Evolutionary conservation across 2,797 vertebrate species (phyloP).

Genomic region (Arnoldichthys spilopterus): DNA sequence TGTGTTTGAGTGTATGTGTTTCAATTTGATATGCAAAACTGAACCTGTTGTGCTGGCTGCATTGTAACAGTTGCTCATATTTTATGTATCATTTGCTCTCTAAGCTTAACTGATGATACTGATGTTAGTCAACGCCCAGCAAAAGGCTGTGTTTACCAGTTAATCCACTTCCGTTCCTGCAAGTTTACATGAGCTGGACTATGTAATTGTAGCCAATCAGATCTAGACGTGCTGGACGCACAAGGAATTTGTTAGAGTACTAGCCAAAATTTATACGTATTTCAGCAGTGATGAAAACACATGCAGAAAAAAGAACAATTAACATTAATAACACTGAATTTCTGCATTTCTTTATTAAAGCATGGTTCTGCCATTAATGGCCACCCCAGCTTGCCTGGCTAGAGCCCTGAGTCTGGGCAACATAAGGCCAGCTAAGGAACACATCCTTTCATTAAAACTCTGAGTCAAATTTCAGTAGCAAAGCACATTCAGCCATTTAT

Average conservation of each 20-base stretch:
- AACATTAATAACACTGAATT: no score
- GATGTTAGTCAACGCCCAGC: background rate
- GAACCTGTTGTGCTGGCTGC: background rate
- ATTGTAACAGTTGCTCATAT: background rate
- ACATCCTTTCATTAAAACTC: conserved; percentile 29
- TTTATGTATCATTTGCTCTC: background rate
- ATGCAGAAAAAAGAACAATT: no score
- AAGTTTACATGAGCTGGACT: no score
- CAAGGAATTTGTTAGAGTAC: no score
- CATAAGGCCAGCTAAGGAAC: conserved; percentile 2
- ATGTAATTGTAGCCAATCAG: no score
- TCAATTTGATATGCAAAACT: conserved; percentile 2
- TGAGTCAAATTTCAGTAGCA: conserved; percentile 26
- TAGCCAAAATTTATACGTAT: no score
- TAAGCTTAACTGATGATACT: background rate
- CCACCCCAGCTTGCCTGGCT: background rate
- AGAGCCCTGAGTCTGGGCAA: background rate
- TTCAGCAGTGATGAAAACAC: no score
- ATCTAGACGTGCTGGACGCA: no score
- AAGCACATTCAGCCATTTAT: conserved; percentile 14
- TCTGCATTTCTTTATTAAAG: no score
- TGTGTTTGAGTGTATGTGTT: background rate
- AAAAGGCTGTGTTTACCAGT: background rate
- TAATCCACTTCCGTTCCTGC: no score
- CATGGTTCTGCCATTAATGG: background rate